Conservation (phyloP, 92 coral and sea anemone genomes). For the Diadumene lineata region DNA sequence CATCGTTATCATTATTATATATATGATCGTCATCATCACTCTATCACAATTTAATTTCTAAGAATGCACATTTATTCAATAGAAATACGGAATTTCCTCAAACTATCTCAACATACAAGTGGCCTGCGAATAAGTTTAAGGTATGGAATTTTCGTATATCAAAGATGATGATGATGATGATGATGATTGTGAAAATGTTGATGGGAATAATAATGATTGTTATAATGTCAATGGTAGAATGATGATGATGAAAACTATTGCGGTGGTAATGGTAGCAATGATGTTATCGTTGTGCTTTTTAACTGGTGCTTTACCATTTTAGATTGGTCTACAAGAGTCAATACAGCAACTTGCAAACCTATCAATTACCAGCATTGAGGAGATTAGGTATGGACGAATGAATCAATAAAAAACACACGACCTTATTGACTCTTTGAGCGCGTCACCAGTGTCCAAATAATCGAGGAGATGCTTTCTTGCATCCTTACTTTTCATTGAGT, state of each 20-base stretch:
- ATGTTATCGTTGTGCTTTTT: not conserved
- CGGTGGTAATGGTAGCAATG: not conserved
- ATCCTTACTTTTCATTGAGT: not conserved
- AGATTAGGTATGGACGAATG: too few species aligned
- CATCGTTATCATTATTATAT: not conserved
- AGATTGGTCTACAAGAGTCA: too few species aligned
- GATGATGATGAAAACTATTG: not conserved
- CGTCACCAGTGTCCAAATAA: too few species aligned
- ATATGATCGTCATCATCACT: not conserved
- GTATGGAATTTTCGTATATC: not conserved
- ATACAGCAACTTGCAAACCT: not conserved
- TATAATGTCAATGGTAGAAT: not conserved
- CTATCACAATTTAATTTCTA: too few species aligned
- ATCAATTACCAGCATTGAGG: too few species aligned
- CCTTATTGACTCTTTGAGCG: too few species aligned
- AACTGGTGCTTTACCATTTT: too few species aligned
- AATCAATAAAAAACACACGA: too few species aligned
- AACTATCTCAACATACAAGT: conserved; percentile 30
- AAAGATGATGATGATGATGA: not conserved
- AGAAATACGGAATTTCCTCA: conserved; percentile 28
- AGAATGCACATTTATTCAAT: too few species aligned
- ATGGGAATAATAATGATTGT: not conserved
- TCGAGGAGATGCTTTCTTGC: not conserved
- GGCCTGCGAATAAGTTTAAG: conserved; percentile 41
- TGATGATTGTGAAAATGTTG: not conserved